Percentiles rank a stretch among this genome's conserved stretches.
Evolutionary conservation across 2,113 vertebrate species (phyloP).

Genomic region (Tinamus guttatus): DNA sequence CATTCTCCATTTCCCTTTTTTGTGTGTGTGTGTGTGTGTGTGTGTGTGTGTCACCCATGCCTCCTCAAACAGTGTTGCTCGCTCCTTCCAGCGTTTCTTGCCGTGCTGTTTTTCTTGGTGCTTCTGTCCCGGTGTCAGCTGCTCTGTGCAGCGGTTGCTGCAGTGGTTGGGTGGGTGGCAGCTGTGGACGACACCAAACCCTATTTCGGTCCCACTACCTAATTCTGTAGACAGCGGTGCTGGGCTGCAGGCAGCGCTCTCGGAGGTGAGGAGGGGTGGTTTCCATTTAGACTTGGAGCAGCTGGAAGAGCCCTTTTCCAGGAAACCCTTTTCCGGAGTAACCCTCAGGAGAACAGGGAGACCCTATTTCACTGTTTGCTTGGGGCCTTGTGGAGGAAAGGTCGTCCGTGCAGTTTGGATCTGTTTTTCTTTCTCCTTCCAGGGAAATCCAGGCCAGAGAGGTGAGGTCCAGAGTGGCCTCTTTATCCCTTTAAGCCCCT

Average conservation of each 20-base stretch:
- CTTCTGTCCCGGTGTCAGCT: no score
- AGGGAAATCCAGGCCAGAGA: neutral
- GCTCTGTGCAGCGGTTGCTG: neutral
- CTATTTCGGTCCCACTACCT: neutral
- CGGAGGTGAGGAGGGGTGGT: neutral
- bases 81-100: neutral
- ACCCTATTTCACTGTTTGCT: neutral
- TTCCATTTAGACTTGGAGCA: neutral
- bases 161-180: neutral
- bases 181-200: neutral
- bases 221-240: neutral
- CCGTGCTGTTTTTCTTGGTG: neutral
- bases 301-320: neutral
- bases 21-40: no score
- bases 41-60: no score
- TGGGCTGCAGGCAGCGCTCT: neutral
- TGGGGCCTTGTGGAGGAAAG: neutral
- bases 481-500: neutral
- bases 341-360: neutral
- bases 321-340: neutral
- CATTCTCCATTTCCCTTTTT: neutral
- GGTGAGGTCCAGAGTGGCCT: neutral
- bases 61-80: neutral
- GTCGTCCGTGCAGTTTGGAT: fast-evolving
- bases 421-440: neutral